Conservation (phyloP, 2,888 invertebrate species). For the Adineta ricciae region DNA sequence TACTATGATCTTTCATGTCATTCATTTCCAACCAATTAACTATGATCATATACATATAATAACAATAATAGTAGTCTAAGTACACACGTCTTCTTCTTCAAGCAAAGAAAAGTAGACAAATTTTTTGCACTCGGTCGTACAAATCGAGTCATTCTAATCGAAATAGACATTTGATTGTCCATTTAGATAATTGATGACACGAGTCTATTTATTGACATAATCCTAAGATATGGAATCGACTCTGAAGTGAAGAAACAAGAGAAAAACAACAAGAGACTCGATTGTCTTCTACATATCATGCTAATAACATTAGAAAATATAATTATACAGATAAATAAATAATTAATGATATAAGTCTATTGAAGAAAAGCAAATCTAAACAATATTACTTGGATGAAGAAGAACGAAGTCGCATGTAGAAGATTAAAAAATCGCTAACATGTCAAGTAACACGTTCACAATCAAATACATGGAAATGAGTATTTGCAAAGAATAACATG, state of each 20-base stretch:
- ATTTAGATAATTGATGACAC: background rate
- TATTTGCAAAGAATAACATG: background rate
- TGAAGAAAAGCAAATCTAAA: background rate
- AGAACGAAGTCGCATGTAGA: background rate
- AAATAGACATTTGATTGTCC: background rate
- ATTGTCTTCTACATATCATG: too few relatives aligned
- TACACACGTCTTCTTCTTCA: background rate
- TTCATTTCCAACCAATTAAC: background rate
- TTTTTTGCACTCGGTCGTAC: too few relatives aligned
- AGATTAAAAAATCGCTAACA: background rate
- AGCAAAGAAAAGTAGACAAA: background rate
- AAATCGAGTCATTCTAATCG: background rate
- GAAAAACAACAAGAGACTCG: too few relatives aligned
- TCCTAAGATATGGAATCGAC: too few relatives aligned
- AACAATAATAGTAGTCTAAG: background rate
- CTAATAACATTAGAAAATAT: background rate
- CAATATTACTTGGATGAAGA: background rate
- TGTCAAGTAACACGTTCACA: background rate
- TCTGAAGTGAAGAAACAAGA: too few relatives aligned
- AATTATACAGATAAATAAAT: background rate
- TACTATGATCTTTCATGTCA: background rate
- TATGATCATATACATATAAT: background rate
- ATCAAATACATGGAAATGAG: background rate
- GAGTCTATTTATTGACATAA: too few relatives aligned
- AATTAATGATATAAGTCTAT: background rate